phyloP scores from a whole-genome alignment of 1,140 invertebrate species.

The Neodiprion lecontei region DNA sequence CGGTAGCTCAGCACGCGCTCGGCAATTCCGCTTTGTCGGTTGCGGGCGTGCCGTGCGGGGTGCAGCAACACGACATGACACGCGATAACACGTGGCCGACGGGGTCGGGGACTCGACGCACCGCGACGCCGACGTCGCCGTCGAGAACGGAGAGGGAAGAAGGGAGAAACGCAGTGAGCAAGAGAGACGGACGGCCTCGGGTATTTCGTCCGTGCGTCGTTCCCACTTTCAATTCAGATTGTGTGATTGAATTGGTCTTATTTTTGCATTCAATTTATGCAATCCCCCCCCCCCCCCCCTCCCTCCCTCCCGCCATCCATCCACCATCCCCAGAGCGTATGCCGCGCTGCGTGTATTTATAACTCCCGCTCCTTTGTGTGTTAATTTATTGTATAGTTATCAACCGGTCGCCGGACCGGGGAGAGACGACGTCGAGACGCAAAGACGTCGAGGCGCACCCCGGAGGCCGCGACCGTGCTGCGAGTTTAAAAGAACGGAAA shows the following conservation, averaged over 20 bases:
- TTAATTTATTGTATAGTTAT: constrained; percentile 50
- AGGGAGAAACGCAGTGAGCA: neutral
- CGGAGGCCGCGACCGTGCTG: constrained; percentile 17
- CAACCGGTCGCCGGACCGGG: constrained; percentile 27
- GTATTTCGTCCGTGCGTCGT: constrained; percentile 23
- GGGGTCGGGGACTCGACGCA: neutral
- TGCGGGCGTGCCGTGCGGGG: too few relatives aligned
- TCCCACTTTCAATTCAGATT: constrained; percentile 59
- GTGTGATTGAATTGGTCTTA: constrained; percentile 46
- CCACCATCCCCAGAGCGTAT: neutral
- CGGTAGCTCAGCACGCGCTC: too few relatives aligned
- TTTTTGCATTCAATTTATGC: constrained; percentile 53
- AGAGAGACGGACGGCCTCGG: constrained; percentile 13
- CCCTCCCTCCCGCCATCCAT: neutral
- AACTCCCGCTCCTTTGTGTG: constrained; percentile 58
- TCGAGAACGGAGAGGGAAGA: neutral
- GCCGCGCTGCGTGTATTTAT: constrained; percentile 44
- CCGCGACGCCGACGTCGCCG: neutral
- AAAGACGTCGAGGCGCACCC: neutral
- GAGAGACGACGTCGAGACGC: neutral
- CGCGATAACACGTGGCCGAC: too few relatives aligned
- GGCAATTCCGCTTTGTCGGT: too few relatives aligned
- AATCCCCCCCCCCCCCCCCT: constrained; percentile 35
- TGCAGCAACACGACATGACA: too few relatives aligned
- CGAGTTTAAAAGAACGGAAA: neutral